phyloP scores from a whole-genome alignment of 2,113 vertebrate species.

The Cettia cetti region DNA sequence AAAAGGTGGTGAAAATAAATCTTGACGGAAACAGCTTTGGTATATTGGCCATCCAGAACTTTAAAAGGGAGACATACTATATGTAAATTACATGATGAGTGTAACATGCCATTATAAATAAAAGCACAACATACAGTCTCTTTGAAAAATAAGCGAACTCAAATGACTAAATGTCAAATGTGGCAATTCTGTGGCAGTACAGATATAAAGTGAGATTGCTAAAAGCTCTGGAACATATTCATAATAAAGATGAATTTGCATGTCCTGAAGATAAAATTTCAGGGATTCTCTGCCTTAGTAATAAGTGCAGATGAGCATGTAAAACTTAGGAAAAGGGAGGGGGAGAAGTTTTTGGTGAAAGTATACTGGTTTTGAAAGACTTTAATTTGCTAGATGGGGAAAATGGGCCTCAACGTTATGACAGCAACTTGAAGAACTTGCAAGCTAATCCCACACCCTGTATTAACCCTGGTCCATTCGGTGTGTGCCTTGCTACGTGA shows the following conservation, averaged over 20 bases:
- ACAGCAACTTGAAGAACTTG: fast-evolving
- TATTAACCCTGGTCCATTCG: fast-evolving
- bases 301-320: neutral
- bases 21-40: neutral
- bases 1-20: neutral
- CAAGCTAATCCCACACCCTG: neutral
- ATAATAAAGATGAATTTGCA: neutral
- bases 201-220: neutral
- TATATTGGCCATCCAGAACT: neutral
- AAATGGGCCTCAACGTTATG: fast-evolving
- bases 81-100: neutral
- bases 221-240: neutral
- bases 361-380: neutral
- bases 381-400: neutral
- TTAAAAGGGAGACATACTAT: neutral
- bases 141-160: neutral
- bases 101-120: neutral
- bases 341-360: neutral
- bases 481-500: fast-evolving
- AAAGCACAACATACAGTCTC: neutral
- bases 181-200: neutral
- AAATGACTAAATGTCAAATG: neutral
- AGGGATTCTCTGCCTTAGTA: neutral
- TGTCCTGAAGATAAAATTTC: neutral
- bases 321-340: neutral